Evolutionary conservation across 2,888 invertebrate genomes (phyloP), one percentile per base, ranked within the genome.

Genomic region (Cephonodes hylas): DNA sequence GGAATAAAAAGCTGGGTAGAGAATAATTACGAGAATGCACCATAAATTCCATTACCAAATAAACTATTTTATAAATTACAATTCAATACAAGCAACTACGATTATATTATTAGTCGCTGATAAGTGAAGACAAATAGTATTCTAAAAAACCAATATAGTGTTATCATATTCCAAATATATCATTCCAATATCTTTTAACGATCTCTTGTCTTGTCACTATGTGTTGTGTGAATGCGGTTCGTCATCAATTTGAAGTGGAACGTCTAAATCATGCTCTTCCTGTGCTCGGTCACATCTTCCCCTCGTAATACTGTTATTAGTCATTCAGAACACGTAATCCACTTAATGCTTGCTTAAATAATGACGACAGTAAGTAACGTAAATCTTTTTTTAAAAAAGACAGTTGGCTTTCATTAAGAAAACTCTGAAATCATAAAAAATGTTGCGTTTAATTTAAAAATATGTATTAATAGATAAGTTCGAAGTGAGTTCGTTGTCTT

Each of bases 221-320:
- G n/a, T 38, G 38, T n/a, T n/a, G 38, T 8, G 31, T 31, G 31
- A 53, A 4, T 27, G 27, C 1, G 6, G 15, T 18, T 18, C 18
- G 18, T 53, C 53, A 53, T 31, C 27, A 27, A 53, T 58, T 62
- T 46, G 58, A 64, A 60, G 65, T 68, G 66, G 63, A 63, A 63
- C 57, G 56, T 64, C 42, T 61, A 48, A 61, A 72, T 74, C 67
- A 62, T 66, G 64, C 61, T 64, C 66, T 72, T 72, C 71, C 66
- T 67, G 64, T 27, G 62, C 23, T 27, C 27, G 53, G 18, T 18
- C 27, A 13, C 63, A 64, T 60, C 58, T 64, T 68, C 59, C 70
- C 34, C 22, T 57, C 42, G n/a, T 25, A 42, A 64, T 56, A 59
- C 59, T 63, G 45, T 63, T 34, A n/a, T 65, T 64, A 64, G 62